Conservation (phyloP, 2,888 invertebrate species). For the Gortyna flavago region DNA sequence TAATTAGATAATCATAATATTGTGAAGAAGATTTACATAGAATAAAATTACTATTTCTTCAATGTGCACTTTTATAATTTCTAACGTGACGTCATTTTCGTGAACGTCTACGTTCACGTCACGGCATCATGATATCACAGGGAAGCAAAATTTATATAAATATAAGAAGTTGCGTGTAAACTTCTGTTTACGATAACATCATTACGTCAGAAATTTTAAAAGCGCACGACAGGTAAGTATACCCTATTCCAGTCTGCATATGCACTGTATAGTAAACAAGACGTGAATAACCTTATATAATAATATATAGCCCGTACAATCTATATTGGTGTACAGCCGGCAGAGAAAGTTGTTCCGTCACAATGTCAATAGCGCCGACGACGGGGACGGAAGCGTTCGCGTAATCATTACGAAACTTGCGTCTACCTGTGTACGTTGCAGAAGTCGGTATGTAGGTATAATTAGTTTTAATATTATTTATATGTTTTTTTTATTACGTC, state of each 20-base stretch:
- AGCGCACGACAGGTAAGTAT: not conserved
- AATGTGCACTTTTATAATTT: not conserved
- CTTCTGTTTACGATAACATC: not conserved
- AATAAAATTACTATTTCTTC: too few relatives aligned
- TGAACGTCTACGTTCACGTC: too few relatives aligned
- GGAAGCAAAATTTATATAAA: not conserved
- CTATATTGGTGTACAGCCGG: constrained; percentile 44
- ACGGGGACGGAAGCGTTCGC: constrained; percentile 69
- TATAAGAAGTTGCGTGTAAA: not conserved
- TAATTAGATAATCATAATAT: too few relatives aligned
- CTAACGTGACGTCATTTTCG: not conserved
- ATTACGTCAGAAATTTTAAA: too few relatives aligned
- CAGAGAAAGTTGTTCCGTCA: constrained; percentile 70
- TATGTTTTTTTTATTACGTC: constrained; percentile 2
- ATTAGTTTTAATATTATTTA: constrained; percentile 33
- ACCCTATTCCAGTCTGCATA: not conserved
- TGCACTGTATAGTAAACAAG: constrained; percentile 29
- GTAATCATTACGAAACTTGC: constrained; percentile 72
- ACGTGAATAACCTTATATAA: constrained; percentile 52
- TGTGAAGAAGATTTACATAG: too few relatives aligned
- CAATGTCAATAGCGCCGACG: constrained; percentile 71
- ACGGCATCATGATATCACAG: not conserved
- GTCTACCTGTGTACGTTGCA: constrained; percentile 45
- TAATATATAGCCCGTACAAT: constrained; percentile 40
- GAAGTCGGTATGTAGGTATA: constrained; percentile 31